Percentiles rank a stretch among this genome's conserved stretches.
phyloP scores from a whole-genome alignment of 2,113 vertebrate species.

The Epinephelus fuscoguttatus region DNA sequence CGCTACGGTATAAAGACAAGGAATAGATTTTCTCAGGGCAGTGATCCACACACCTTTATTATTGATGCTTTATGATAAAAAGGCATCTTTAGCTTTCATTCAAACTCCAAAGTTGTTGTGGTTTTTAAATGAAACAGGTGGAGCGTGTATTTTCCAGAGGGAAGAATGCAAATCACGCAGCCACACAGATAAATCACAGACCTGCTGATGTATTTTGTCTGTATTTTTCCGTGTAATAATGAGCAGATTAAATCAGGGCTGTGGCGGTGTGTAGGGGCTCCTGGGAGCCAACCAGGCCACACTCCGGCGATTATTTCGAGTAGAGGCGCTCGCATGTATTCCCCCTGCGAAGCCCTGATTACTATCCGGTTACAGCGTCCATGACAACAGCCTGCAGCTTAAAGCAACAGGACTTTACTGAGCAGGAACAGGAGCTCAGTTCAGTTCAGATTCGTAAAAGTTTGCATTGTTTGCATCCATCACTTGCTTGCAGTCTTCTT shows the following conservation, averaged over 20 bases:
- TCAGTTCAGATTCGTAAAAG: too few species aligned
- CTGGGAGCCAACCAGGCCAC: slow-evolving; percentile 56
- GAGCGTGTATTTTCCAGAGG: slow-evolving; percentile 1
- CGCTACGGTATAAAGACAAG: not conserved
- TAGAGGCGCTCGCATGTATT: slow-evolving; percentile 55
- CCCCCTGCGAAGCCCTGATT: slow-evolving; percentile 58
- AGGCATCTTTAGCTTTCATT: not conserved
- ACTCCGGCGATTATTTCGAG: slow-evolving; percentile 46
- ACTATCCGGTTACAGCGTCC: slow-evolving; percentile 74
- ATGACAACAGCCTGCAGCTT: slow-evolving; percentile 65
- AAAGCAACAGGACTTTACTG: slow-evolving; percentile 26
- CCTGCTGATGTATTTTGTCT: slow-evolving; percentile 21
- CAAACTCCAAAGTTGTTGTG: not conserved
- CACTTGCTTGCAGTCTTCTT: too few species aligned
- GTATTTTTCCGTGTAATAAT: slow-evolving; percentile 53
- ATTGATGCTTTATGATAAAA: too few species aligned
- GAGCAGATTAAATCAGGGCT: slow-evolving; percentile 61
- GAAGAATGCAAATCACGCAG: not conserved
- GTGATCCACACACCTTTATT: not conserved
- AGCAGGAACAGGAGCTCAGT: too few species aligned
- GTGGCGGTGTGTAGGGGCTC: slow-evolving; percentile 40
- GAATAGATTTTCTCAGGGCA: too few species aligned
- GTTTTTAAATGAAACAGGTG: not conserved
- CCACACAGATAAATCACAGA: not conserved
- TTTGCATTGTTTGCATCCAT: too few species aligned